Evolutionary conservation across 2,888 invertebrate genomes (phyloP).

Genomic region (Drosophila neutralis): DNA sequence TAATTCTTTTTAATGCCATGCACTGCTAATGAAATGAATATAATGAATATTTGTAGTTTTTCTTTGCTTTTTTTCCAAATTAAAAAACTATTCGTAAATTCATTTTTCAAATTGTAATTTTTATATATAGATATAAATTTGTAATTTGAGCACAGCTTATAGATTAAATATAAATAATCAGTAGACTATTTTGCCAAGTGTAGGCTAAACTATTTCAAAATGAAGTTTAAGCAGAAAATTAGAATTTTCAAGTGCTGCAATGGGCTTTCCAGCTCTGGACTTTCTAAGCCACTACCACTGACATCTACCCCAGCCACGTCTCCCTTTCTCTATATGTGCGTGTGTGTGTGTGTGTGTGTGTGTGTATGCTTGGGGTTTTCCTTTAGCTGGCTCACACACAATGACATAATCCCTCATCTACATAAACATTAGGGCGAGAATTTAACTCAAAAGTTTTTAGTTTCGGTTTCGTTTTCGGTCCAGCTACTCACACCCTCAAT

Average conservation of each 20-base stretch:
- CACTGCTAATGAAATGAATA: no score
- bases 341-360: constrained; percentile 21
- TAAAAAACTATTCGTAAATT: not conserved
- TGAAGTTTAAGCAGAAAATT: constrained; percentile 77
- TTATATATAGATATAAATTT: not conserved
- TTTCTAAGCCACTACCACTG: constrained; percentile 5
- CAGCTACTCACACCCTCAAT: constrained; percentile 40
- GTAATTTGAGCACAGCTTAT: not conserved
- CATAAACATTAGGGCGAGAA: constrained; percentile 80
- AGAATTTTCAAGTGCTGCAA: constrained; percentile 80
- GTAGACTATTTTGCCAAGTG: not conserved
- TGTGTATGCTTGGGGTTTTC: constrained; percentile 48
- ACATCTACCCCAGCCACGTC: not conserved
- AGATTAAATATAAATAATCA: not conserved
- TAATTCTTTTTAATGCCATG: not conserved
- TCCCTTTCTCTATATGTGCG: not conserved
- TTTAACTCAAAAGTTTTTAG: constrained; percentile 82
- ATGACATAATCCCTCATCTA: constrained; percentile 82
- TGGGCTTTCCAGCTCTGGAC: constrained; percentile 55
- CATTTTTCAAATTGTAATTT: not conserved
- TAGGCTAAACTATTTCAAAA: constrained; percentile 59
- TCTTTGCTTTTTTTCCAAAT: not conserved
- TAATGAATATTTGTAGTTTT: not conserved
- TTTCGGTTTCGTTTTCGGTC: constrained; percentile 79
- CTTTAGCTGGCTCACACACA: constrained; percentile 53